A percentile compares a stretch with the other conserved stretches of the same genome.
Evolutionary conservation across 2,888 invertebrate genomes (phyloP).

Genomic region (Pecten maximus): DNA sequence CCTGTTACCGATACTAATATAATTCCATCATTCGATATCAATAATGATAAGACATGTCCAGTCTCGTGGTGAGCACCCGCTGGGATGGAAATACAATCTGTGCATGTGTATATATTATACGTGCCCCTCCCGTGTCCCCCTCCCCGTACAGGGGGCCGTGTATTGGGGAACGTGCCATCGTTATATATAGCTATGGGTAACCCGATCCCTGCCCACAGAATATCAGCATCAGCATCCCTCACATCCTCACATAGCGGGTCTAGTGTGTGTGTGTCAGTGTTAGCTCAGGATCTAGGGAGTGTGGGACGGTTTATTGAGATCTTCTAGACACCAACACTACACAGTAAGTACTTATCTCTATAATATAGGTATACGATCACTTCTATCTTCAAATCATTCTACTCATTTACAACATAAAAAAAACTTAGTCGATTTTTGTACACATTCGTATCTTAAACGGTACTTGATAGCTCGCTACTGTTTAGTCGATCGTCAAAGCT

Average conservation of each 20-base stretch:
- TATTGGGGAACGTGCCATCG: slow-evolving; percentile 6
- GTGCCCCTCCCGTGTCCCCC: background rate
- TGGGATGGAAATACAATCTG: background rate
- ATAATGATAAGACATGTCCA: background rate
- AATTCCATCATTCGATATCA: background rate
- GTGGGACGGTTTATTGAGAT: background rate
- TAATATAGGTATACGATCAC: background rate
- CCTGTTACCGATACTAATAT: background rate
- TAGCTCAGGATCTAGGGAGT: background rate
- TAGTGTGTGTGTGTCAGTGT: background rate
- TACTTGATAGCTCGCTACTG: background rate
- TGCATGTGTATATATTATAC: slow-evolving; percentile 1
- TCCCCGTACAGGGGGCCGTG: slow-evolving; percentile 26
- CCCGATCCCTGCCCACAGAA: slow-evolving; percentile 6
- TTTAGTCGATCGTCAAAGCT: no score
- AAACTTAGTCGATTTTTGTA: background rate
- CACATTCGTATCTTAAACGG: background rate
- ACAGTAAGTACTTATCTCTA: background rate
- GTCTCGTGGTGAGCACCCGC: background rate
- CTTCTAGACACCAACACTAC: background rate
- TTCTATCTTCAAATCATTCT: background rate
- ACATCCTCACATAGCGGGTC: background rate
- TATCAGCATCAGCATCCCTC: background rate
- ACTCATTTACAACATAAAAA: no score
- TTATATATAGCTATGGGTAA: slow-evolving; percentile 28